Conservation (phyloP, 1,140 invertebrate genomes). For the Eueides isabella region DNA sequence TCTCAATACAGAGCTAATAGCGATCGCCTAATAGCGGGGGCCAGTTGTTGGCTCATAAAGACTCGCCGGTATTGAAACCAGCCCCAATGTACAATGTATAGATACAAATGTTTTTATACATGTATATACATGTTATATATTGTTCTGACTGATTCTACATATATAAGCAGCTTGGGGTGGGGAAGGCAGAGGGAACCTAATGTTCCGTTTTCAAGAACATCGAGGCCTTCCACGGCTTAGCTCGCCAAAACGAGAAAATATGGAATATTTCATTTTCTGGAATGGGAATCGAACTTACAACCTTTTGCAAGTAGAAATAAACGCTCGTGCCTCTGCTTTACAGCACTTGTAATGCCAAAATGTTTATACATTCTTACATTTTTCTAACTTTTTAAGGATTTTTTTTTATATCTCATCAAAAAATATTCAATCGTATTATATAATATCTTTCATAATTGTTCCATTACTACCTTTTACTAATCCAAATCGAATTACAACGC, state of each 20-base stretch:
- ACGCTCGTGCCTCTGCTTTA: too few species aligned
- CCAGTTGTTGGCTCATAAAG: constrained; percentile 71
- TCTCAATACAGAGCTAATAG: constrained; percentile 56
- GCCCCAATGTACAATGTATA: background rate
- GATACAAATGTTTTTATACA: background rate
- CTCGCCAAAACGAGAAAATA: too few species aligned
- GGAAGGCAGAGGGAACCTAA: background rate
- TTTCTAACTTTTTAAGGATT: too few species aligned
- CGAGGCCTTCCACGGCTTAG: too few species aligned
- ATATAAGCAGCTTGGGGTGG: background rate
- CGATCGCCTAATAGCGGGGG: constrained; percentile 71
- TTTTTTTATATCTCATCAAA: background rate
- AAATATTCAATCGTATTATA: background rate
- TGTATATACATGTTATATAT: background rate
- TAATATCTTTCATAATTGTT: constrained; percentile 1
- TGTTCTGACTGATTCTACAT: background rate
- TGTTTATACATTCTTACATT: too few species aligned
- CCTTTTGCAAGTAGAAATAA: too few species aligned
- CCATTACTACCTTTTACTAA: constrained; percentile 20
- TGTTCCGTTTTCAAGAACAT: too few species aligned
- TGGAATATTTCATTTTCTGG: too few species aligned
- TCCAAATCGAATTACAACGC: constrained; percentile 46
- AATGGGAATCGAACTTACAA: too few species aligned
- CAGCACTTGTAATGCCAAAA: too few species aligned
- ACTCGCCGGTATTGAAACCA: constrained; percentile 55